A percentile compares a stretch with the other conserved stretches of the same genome.
These are phyloP conservation scores for Aporrectodea caliginosa DNA, from an alignment of 1,140 invertebrate species.

Conservation along the genomic window DNA sequence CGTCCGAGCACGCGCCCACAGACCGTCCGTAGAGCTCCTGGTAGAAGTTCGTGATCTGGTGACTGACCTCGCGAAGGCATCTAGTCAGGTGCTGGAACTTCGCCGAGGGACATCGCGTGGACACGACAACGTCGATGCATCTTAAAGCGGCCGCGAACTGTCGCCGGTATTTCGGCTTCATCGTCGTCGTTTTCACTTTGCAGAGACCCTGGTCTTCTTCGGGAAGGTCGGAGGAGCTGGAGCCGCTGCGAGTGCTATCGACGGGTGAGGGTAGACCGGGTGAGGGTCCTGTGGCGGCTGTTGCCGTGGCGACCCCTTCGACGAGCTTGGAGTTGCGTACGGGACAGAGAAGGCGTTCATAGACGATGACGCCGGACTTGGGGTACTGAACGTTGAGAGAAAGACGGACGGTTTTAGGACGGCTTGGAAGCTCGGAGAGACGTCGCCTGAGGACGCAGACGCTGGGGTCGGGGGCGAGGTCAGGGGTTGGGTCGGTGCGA, in stretches of 20 bases:
- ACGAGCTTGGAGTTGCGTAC: background rate
- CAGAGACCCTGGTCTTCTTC: background rate
- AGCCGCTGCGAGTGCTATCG: background rate
- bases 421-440: background rate
- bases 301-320: background rate
- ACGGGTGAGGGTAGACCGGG: background rate
- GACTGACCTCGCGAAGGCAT: slow-evolving; percentile 29
- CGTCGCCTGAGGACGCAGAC: background rate
- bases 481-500: background rate
- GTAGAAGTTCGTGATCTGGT: slow-evolving; percentile 18
- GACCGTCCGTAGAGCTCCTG: background rate
- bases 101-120: slow-evolving; percentile 17
- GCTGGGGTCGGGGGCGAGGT: background rate
- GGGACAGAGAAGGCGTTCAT: slow-evolving; percentile 1
- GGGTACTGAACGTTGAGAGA: slow-evolving; percentile 7
- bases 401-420: background rate
- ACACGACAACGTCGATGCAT: slow-evolving; percentile 15
- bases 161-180: slow-evolving; percentile 19
- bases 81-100: slow-evolving; percentile 26
- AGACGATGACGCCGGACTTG: slow-evolving; percentile 14
- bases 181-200: background rate
- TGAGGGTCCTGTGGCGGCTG: background rate
- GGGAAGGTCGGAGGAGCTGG: too few species aligned
- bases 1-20: slow-evolving; percentile 20
- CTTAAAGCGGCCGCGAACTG: slow-evolving; percentile 7